Evolutionary conservation across 2,888 invertebrate genomes (phyloP), one percentile per base, ranked within the genome.

Genomic region (Phaonia tiefii): DNA sequence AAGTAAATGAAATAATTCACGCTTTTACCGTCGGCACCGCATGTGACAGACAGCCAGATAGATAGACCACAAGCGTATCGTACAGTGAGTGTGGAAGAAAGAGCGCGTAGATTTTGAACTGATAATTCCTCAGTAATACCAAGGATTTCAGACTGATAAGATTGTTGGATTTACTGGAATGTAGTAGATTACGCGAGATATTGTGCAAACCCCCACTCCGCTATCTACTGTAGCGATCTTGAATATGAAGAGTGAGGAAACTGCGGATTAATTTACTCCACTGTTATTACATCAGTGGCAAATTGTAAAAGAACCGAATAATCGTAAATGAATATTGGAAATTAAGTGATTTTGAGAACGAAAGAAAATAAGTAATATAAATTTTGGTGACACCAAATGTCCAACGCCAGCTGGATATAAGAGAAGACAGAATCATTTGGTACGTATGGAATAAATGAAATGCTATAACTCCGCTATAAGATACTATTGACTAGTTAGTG

Each of bases 121-220:
- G 15, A 63, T 44, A 11, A 39, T 78, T 74, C 20, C 66, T 81
- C 42, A 81, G 81, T 81, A 75, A 56, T 78, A 69, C 54, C 72
- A 72, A 63, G 75, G 56, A 81, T 75, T 69, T 71, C 67, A 49
- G 46, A 51, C 75, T 72, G 78, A 78, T 78, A 81, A 81, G 72
- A 78, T 63, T 44, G 42, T 63, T 39, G 63, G 60, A 60, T 60
- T 60, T 39, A 8, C 3, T 31, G 31, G 31, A 42, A 22, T 5
- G 22, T 13, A 51, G 22, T 13, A 39, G 17, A 37, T 42, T 22
- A 39, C 2, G 22, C 42, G 20, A 20, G 13, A 39, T 20, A 10
- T 44, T n/a, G 20, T 8, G 11, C n/a, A 15, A 49, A 1, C n/a
- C 49, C 5, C n/a, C 11, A 44, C 31, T 31, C 31, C 31, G 39